These are phyloP conservation scores for Lysandra bellargus DNA, from an alignment of 2,888 invertebrate genomes.

Conservation along the genomic window DNA sequence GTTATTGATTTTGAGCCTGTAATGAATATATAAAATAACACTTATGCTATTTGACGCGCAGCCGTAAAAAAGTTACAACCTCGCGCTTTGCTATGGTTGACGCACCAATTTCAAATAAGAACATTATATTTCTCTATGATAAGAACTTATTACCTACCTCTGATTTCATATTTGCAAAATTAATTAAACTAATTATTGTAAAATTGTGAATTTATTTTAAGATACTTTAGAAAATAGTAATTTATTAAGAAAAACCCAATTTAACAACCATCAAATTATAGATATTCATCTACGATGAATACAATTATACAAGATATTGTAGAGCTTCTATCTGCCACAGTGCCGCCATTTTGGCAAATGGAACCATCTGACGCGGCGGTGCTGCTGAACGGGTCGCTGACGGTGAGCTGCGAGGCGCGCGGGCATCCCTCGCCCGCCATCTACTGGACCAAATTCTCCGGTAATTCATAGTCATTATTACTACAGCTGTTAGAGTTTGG, in stretches of 20 bases:
- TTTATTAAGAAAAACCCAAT: too few species aligned
- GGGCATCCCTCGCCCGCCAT: constrained; percentile 89
- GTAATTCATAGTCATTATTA: constrained; percentile 58
- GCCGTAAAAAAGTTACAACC: not conserved
- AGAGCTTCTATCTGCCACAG: constrained; percentile 59
- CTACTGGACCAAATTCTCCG: constrained; percentile 87
- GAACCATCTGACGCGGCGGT: constrained; percentile 88
- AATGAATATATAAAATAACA: too few species aligned
- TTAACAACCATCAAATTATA: too few species aligned
- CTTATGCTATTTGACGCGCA: not conserved
- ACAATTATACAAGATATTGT: too few species aligned
- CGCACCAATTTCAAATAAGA: not conserved
- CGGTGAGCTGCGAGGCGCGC: constrained; percentile 88
- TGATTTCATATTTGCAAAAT: too few species aligned
- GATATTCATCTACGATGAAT: too few species aligned
- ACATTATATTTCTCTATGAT: not conserved
- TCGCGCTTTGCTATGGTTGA: not conserved
- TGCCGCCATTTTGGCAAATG: constrained; percentile 88
- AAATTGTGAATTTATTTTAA: too few species aligned
- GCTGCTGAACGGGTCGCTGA: constrained; percentile 85
- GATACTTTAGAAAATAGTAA: too few species aligned
- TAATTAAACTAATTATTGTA: too few species aligned
- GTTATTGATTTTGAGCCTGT: too few species aligned
- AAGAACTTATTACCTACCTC: not conserved
- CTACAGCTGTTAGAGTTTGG: not conserved